Evolutionary conservation across 2,113 vertebrate species (phyloP), one percentile per base, ranked within the genome.

Genomic region (Ellobius talpinus): DNA sequence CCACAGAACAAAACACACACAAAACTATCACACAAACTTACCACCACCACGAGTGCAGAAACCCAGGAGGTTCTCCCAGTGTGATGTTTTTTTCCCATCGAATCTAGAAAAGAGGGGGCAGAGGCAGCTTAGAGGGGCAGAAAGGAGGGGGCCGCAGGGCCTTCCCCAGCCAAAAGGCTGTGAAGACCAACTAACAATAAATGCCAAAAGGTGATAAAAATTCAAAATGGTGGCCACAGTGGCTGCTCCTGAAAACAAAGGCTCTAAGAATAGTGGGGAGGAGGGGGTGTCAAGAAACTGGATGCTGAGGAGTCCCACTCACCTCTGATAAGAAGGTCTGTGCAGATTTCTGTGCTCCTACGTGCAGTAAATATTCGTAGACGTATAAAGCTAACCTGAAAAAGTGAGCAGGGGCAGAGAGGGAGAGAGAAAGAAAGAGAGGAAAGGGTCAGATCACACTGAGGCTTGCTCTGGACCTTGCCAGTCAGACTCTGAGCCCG

Each of bases 291-390:
- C 96, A 96, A 95, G 96, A 98, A 97, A 97, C 19, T 96, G 91
- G 91, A 84, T 84, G 94, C 47, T 50, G 86, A 93, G 90, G 88
- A 96, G 96, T 94, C n/a, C 88, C 97, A 97, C 97, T 99, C 98
- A 99, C 99, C 99, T 99, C 99, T 55, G 99, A 99, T 97, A 99
- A 98, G 98, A 99, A 99, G 97, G 99, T 99, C 99, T 99, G 99
- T 97, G 99, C 99, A 0, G 99, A 99, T 99, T 99, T 99, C 99
- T 99, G 99, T 95, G 99, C 99, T 97, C 99, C 99, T 97, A 99
- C 99, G 97, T 99, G 99, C 97, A 99, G 99, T 98, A 99, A 99
- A 98, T 99, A 99, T 98, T 99, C 99, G 93, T 99, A 99, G 91
- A 99, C 99, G 39, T 99, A 99, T 74, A 99, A 98, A 66, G 99